Conservation (phyloP, 2,888 invertebrate genomes). For the Euzetes globulus region DNA sequence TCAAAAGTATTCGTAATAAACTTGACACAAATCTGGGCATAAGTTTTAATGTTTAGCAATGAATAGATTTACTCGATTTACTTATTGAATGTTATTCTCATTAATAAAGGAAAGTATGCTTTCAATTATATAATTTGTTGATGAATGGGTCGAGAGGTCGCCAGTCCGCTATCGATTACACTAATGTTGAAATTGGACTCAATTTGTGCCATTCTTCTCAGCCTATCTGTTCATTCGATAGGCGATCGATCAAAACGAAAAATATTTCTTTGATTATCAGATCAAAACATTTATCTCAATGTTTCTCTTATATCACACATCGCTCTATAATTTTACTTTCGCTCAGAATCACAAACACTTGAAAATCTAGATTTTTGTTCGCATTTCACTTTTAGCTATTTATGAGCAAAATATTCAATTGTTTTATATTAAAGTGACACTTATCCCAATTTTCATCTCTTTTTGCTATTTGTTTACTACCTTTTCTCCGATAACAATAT, state of each 20-base stretch:
- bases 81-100: not conserved
- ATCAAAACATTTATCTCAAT: no score
- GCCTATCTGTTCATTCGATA: not conserved
- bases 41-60: not conserved
- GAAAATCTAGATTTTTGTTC: not conserved
- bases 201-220: not conserved
- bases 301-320: no score
- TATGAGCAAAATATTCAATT: not conserved
- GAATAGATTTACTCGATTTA: not conserved
- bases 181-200: not conserved
- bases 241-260: not conserved
- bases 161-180: not conserved
- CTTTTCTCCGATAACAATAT: not conserved
- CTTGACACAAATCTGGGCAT: not conserved
- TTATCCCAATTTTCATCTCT: not conserved
- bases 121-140: not conserved
- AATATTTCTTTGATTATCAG: no score
- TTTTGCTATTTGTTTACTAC: not conserved
- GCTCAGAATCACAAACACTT: not conserved
- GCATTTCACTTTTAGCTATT: not conserved
- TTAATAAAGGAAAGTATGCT: not conserved
- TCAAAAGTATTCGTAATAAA: not conserved
- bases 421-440: constrained; percentile 1
- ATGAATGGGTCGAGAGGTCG: constrained; percentile 20
- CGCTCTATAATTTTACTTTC: no score